Base-by-base conservation (phyloP, 2,888 invertebrate species). In the Odontocerum albicorne region DNA sequence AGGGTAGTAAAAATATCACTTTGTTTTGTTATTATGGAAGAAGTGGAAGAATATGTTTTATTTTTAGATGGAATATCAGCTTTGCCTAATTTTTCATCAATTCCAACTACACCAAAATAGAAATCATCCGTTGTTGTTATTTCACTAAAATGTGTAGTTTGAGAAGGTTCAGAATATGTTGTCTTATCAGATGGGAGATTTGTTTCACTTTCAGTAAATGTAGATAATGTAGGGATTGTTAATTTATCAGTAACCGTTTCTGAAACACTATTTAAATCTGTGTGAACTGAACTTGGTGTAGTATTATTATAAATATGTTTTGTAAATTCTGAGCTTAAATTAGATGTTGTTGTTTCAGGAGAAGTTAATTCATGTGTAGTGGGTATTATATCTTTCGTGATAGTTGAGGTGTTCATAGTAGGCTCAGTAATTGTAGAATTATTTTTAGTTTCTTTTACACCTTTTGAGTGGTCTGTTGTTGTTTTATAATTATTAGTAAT, bases 111-210 rank as follows among this genome's bases (percentile, higher is more conserved):
- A 4, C 40, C 52, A 42, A 44, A 59, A n/a, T 20, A 53, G 45
- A 59, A 59, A 38, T 56, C 55, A 3, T 53, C 49, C 6, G 50
- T 51, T 12, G 56, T 55, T 8, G 36, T 44, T 22, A 35, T 35
- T 32, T 15, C 32, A 17, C 4, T 6, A 33, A 6, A 4, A 19
- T 10, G 17, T 10, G 27, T 44, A 42, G 3, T 20, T 8, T 10
- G 10, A 12, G 3, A 3, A 21, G 42, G 16, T 42, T 19, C 16
- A 7, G 19, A 12, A 21, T 13, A 16, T 39, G 16, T 27, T 4
- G 49, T 49, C 19, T 31, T 17, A 19, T 33, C 45, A 7, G 22
- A 10, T 39, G n/a, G 27, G 43, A 40, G 35, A n/a, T 12, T 12
- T 7, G 8, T 3, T 39, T 39, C 13, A 12, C 10, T 39, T 39